Evolutionary conservation across 1,140 invertebrate genomes (phyloP).

Genomic region (Phymastichus coffea): DNA sequence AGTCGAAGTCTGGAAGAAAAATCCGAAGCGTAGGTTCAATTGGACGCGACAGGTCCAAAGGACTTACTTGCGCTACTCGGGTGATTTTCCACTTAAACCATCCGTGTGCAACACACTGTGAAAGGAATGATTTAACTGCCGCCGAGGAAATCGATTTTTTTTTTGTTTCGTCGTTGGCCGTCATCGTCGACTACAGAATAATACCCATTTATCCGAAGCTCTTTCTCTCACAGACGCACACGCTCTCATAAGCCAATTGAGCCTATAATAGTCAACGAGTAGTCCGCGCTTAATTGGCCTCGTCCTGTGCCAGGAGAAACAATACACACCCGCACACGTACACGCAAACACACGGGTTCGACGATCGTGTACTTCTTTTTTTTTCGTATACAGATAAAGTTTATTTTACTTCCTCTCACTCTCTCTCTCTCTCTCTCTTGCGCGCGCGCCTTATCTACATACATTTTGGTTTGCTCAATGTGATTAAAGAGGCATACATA

Average conservation of each 20-base stretch:
- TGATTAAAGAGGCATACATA: no score
- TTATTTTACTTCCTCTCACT: background rate
- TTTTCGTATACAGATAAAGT: no score
- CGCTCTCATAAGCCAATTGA: conserved; percentile 18
- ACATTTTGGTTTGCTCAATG: no score
- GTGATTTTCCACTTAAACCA: conserved; percentile 23
- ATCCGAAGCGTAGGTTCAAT: no score
- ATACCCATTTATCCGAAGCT: conserved; percentile 7
- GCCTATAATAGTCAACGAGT: conserved; percentile 31
- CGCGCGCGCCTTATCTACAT: no score
- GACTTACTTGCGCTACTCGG: background rate
- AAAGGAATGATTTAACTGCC: conserved; percentile 21
- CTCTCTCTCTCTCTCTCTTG: background rate
- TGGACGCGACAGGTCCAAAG: no score
- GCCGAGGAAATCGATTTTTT: conserved; percentile 5
- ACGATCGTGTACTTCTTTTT: no score
- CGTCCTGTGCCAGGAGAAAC: no score
- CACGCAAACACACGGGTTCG: no score
- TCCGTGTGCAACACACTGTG: conserved; percentile 1
- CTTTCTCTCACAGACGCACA: conserved; percentile 24
- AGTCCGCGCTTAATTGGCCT: conserved; percentile 19
- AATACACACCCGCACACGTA: no score
- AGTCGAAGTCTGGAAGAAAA: no score
- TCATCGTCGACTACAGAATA: conserved; percentile 3
- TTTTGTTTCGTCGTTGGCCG: background rate